These are phyloP conservation scores for Chymomyza caudatula DNA, from an alignment of 2,888 invertebrate species.

Conservation along the genomic window DNA sequence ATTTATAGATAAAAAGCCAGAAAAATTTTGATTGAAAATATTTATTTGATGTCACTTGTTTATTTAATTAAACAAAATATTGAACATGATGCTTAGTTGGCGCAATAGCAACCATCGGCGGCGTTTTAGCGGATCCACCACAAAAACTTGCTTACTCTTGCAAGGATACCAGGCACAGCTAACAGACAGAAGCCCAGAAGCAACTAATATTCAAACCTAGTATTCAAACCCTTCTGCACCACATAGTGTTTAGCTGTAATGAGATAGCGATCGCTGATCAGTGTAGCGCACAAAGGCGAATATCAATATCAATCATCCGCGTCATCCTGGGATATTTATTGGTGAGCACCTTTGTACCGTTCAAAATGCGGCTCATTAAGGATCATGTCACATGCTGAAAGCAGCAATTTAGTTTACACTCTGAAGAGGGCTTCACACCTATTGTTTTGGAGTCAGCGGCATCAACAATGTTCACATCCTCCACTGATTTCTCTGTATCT, in stretches of 20 bases:
- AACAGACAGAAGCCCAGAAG: too few species aligned
- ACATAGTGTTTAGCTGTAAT: constrained; percentile 77
- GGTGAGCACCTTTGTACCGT: constrained; percentile 73
- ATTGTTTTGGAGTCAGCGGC: not conserved
- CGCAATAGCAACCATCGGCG: too few species aligned
- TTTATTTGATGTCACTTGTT: too few species aligned
- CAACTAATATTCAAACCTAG: too few species aligned
- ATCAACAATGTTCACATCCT: not conserved
- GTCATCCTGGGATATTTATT: constrained; percentile 78
- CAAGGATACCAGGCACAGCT: too few species aligned
- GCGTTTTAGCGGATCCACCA: too few species aligned
- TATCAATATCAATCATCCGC: constrained; percentile 72
- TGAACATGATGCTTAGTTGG: too few species aligned
- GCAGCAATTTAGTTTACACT: constrained; percentile 53
- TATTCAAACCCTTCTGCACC: too few species aligned
- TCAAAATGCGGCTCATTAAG: constrained; percentile 76
- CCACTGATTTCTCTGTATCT: constrained; percentile 1
- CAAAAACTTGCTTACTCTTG: too few species aligned
- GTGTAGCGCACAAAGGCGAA: constrained; percentile 75
- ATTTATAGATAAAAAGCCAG: too few species aligned
- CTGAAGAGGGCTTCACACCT: constrained; percentile 16
- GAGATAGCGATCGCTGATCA: constrained; percentile 77
- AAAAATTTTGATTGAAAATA: too few species aligned
- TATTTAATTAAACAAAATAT: too few species aligned
- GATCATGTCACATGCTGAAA: constrained; percentile 73